These are phyloP conservation scores for Bergia sp. DNA, from an alignment of 92 coral and sea anemone genomes.

Conservation along the genomic window DNA sequence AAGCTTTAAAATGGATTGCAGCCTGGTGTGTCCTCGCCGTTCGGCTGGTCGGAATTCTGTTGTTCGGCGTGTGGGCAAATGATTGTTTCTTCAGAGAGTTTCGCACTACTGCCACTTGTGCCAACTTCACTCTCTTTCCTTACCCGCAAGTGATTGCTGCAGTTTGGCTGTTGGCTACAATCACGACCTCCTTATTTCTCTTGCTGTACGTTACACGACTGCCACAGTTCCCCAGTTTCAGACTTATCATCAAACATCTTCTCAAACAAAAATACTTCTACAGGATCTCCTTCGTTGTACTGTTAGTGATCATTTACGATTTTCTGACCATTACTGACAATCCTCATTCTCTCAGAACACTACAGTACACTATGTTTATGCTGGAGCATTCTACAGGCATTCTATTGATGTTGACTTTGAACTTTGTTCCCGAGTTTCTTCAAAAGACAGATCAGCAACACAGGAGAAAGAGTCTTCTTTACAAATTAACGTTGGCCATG, in stretches of 20 bases:
- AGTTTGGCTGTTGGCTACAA: slow-evolving; percentile 50
- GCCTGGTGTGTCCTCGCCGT: slow-evolving; percentile 11
- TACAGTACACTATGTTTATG: slow-evolving; percentile 28
- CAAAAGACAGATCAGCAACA: slow-evolving; percentile 17
- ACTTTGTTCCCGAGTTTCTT: slow-evolving; percentile 50
- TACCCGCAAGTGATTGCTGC: slow-evolving; percentile 8
- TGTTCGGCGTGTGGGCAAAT: slow-evolving; percentile 58
- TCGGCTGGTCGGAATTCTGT: slow-evolving; percentile 43
- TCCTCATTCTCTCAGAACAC: neutral
- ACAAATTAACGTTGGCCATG: slow-evolving; percentile 41
- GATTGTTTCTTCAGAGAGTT: slow-evolving; percentile 67
- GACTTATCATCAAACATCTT: slow-evolving; percentile 25
- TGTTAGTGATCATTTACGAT: slow-evolving; percentile 56
- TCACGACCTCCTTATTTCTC: slow-evolving; percentile 47
- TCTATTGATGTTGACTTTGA: slow-evolving; percentile 41
- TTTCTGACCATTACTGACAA: slow-evolving; percentile 32
- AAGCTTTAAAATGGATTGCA: slow-evolving; percentile 9
- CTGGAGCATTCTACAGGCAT: slow-evolving; percentile 51
- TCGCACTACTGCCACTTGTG: slow-evolving; percentile 47
- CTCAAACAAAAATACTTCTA: slow-evolving; percentile 52
- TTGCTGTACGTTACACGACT: slow-evolving; percentile 32
- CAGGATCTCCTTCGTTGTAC: slow-evolving; percentile 40
- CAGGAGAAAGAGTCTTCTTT: slow-evolving; percentile 7
- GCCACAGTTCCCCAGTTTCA: slow-evolving; percentile 45
- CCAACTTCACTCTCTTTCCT: slow-evolving; percentile 50